Percentiles rank a stretch among this genome's conserved stretches.
Conservation (phyloP, 2,113 vertebrate genomes). For the Bos indicus region DNA sequence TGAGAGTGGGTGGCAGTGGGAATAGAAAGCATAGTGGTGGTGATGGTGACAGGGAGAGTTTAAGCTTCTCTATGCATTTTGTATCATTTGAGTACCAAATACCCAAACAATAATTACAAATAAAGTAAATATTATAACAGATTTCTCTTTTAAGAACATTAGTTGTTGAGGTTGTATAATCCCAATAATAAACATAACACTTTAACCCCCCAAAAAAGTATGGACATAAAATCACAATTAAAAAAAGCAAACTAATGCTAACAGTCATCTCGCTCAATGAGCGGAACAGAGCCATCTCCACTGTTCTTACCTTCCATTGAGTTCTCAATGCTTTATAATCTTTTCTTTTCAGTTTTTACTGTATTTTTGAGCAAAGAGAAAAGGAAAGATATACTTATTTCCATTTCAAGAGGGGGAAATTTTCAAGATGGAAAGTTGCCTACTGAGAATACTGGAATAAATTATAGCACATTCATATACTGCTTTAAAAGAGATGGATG, state of each 20-base stretch:
- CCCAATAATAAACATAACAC: neutral
- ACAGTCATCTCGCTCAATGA: neutral
- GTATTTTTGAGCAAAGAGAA: neutral
- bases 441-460: neutral
- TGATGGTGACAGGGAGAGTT: neutral
- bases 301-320: neutral
- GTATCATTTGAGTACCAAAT: neutral
- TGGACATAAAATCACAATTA: neutral
- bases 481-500: neutral
- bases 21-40: neutral
- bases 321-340: neutral
- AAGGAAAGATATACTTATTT: neutral
- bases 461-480: neutral
- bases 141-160: neutral
- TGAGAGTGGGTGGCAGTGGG: neutral
- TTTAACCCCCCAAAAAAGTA: neutral
- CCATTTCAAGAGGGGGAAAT: neutral
- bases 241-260: neutral
- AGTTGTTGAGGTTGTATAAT: neutral
- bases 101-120: neutral
- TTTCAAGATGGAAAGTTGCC: neutral
- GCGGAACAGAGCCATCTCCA: neutral
- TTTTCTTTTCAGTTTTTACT: neutral
- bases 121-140: neutral
- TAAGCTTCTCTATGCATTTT: neutral